A percentile compares a stretch with the other conserved stretches of the same genome.
phyloP scores from a whole-genome alignment of 1,140 invertebrate genomes.

The Micrasema minimum region DNA sequence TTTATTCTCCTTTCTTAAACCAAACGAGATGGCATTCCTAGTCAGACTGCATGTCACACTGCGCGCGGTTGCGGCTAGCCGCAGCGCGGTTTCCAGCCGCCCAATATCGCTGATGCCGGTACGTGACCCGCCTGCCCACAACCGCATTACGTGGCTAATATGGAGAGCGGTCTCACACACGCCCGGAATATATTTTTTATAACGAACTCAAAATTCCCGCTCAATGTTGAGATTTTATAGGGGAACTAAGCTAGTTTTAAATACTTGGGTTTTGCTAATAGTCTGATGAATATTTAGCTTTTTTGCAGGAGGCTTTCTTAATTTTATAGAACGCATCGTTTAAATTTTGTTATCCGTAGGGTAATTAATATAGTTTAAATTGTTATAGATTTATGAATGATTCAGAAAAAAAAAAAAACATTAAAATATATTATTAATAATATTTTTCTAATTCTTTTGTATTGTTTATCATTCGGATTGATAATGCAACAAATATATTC shows the following conservation, averaged over 20 bases:
- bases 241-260: background rate
- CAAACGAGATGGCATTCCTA: no score
- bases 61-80: constrained; percentile 6
- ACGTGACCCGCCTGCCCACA: constrained; percentile 49
- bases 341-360: no score
- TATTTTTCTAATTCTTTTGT: no score
- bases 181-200: constrained; percentile 27
- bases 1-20: no score
- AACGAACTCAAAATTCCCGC: constrained; percentile 14
- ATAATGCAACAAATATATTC: no score
- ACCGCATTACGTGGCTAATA: constrained; percentile 2
- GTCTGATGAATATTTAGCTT: background rate
- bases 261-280: background rate
- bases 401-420: no score
- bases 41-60: background rate
- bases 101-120: constrained; percentile 48
- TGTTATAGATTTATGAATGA: no score
- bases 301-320: no score
- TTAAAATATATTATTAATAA: no score
- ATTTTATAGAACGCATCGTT: no score
- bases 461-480: no score
- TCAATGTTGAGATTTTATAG: background rate
- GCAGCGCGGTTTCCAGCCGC: constrained; percentile 22
- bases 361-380: no score
- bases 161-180: constrained; percentile 23